A percentile compares a stretch with the other conserved stretches of the same genome.
Evolutionary conservation across 2,888 invertebrate genomes (phyloP).

Genomic region (Spialia ferax): DNA sequence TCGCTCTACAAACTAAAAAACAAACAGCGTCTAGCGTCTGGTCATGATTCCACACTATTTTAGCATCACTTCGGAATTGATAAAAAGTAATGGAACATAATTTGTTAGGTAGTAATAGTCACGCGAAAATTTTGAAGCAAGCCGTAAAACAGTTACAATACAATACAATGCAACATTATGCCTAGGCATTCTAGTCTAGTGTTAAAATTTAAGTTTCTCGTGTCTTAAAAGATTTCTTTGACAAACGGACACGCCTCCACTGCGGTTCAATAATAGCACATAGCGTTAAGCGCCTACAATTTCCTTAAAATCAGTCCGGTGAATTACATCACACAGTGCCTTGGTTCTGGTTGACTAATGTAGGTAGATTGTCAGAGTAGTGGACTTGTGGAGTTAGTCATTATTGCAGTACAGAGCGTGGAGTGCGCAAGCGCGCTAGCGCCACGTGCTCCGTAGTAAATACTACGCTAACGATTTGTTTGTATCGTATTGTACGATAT

Average conservation of each 20-base stretch:
- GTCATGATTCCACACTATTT: no score
- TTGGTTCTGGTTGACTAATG: constrained; percentile 52
- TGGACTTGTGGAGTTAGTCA: constrained; percentile 47
- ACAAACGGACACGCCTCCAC: background rate
- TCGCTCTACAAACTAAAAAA: no score
- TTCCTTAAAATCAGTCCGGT: constrained; percentile 38
- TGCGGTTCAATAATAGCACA: background rate
- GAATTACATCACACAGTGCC: constrained; percentile 45
- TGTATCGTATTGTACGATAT: constrained; percentile 40
- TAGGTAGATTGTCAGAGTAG: constrained; percentile 12
- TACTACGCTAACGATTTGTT: constrained; percentile 38
- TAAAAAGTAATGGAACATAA: no score
- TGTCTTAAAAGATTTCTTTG: background rate
- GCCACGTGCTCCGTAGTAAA: constrained; percentile 55
- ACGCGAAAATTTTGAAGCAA: no score
- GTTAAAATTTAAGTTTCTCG: background rate
- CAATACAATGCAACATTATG: no score
- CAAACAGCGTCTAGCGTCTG: no score
- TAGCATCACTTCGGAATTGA: no score
- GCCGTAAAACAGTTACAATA: no score
- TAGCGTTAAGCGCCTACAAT: constrained; percentile 11
- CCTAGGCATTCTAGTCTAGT: background rate
- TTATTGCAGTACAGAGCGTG: constrained; percentile 55
- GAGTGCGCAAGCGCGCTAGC: constrained; percentile 48
- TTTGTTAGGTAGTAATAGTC: no score